Evolutionary conservation across 2,888 invertebrate species (phyloP), one percentile per base, ranked within the genome.

Genomic region (Xanthia togata): DNA sequence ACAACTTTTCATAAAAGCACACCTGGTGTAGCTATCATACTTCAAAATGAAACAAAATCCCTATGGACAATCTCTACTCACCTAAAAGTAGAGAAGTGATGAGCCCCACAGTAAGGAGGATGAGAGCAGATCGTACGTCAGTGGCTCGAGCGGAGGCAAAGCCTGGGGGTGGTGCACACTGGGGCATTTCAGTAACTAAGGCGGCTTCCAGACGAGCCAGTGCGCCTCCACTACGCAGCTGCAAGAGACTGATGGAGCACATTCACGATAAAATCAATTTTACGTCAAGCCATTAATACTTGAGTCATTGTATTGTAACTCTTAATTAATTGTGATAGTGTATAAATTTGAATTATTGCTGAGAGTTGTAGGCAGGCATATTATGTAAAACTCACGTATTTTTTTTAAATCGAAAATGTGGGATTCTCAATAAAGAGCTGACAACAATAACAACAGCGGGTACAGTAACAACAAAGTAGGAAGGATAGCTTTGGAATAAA

Each of bases 111-210:
- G 94, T 85, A 4, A 97, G 97, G 8, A 96, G 91, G 2, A 96
- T 90, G 1, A 97, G 96, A 0, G 97, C 97, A 0, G 97, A 97
- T 73, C 96, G 96, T 1, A 97, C 97, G 87, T 97, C 97, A 0
- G 96, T 93, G 0, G 97, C 94, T 55, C 97, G 93, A 0, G 97
- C 97, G 5, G 97, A 97, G 31, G 97, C 96, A 82, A 97, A 97
- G 0, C 97, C 97, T 0, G 96, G 95, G 0, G 96, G 94, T 2
- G 96, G 95, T 2, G 94, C 93, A 85, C 97, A 97, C 76, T 95
- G 95, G 0, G 97, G 97, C 96, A 97, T 97, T 12, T 94, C 93
- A 0, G 96, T 96, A 6, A 96, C 95, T 78, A 96, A 85, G 4
- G 93, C 94, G 0, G 93, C 92, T 73, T 94, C 94, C 81, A 96